Percentiles rank a stretch among this genome's conserved stretches.
Conservation (phyloP, 2,113 vertebrate genomes). For the Stegastes partitus region DNA sequence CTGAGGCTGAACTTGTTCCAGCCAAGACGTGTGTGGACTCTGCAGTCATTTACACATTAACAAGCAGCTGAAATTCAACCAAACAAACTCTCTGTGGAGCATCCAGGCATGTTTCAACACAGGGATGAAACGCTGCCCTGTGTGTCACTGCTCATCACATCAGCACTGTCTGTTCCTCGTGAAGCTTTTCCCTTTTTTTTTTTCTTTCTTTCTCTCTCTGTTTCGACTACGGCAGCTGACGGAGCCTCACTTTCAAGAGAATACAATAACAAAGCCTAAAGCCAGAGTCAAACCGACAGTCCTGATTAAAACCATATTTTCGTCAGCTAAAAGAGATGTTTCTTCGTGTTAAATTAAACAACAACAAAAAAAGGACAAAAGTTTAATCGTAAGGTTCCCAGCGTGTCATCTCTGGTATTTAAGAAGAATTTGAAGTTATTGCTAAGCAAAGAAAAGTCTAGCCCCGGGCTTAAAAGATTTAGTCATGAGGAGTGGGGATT, state of each 20-base stretch:
- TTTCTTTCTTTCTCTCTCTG: conserved; percentile 1
- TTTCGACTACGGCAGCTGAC: conserved; percentile 16
- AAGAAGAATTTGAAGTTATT: conserved; percentile 16
- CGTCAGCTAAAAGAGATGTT: background rate
- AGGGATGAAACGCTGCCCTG: conserved; percentile 54
- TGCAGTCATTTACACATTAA: conserved; percentile 56
- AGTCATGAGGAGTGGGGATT: conserved; percentile 45
- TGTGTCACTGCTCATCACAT: conserved; percentile 73
- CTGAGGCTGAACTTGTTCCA: conserved; percentile 1
- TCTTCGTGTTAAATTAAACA: background rate
- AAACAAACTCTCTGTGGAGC: conserved; percentile 39
- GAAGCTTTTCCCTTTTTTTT: conserved; percentile 16
- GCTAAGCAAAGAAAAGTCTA: conserved; percentile 47
- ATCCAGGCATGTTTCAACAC: conserved; percentile 63
- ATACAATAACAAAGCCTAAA: conserved; percentile 31
- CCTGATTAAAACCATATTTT: conserved; percentile 44
- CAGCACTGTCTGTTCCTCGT: conserved; percentile 43
- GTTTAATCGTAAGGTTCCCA: conserved; percentile 7
- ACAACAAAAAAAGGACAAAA: background rate
- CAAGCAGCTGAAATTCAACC: conserved; percentile 25
- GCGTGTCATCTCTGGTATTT: conserved; percentile 19
- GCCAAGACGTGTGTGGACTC: conserved; percentile 50
- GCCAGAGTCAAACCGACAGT: conserved; percentile 19
- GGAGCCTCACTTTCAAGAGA: conserved; percentile 23
- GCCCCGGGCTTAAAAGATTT: conserved; percentile 48